These are phyloP conservation scores for Papio anubis DNA, from an alignment of 2,113 vertebrate genomes.

Conservation along the genomic window DNA sequence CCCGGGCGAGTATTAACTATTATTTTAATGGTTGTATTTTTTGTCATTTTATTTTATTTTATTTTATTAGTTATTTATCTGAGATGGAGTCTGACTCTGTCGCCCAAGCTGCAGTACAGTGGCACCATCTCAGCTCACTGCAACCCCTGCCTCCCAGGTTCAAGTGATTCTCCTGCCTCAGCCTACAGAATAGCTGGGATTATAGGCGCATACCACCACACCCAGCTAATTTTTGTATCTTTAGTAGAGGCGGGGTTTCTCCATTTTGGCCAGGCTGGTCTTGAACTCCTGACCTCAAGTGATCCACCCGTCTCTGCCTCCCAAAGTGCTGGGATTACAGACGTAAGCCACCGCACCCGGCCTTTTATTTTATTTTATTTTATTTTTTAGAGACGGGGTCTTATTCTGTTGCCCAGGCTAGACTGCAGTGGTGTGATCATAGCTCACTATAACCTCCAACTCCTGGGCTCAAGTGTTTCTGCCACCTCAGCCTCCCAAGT, in stretches of 20 bases:
- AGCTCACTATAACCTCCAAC: neutral
- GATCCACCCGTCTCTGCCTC: neutral
- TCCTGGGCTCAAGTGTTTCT: neutral
- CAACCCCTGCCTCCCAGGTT: neutral
- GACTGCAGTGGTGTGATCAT: neutral
- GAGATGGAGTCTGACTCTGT: neutral
- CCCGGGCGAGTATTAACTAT: no score
- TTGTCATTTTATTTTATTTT: neutral
- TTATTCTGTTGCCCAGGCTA: neutral
- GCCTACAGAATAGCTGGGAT: neutral
- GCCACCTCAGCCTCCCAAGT: neutral
- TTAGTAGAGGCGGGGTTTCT: neutral
- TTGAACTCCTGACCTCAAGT: neutral
- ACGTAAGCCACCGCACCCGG: fast-evolving
- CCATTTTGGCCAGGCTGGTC: neutral
- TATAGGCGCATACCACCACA: neutral
- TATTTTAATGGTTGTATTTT: neutral
- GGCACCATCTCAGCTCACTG: neutral
- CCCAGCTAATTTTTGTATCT: neutral
- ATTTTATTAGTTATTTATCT: neutral
- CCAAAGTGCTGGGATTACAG: neutral
- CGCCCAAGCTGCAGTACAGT: neutral
- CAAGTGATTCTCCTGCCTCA: neutral
- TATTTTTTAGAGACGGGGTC: neutral
- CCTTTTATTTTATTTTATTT: neutral